Base-by-base conservation (phyloP, 1,140 invertebrate genomes). In the Aethina tumida region DNA sequence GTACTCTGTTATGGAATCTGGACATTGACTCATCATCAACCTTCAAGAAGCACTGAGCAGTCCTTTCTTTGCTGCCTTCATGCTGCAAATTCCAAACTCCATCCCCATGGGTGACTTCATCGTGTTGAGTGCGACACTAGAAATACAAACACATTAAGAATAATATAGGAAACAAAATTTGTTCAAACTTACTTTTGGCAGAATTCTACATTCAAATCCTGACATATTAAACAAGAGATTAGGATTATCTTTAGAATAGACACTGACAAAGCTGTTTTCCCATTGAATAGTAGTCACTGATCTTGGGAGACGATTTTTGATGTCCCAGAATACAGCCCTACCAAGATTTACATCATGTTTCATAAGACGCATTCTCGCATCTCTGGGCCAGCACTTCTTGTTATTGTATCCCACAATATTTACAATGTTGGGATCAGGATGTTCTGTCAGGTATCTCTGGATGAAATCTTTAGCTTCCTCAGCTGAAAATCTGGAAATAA, bases 361-460 rank as follows among this genome's bases (percentile, higher is more conserved):
- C 97, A 99, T 99, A 2, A 99, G 68, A 24, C 97, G 68, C 97
- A 99, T 99, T 16, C 97, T 71, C 0, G 96, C 92, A 64, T 99
- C 97, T 28, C 97, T 68, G 0, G 96, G 97, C 97, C 96, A 99
- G 60, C 97, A 99, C 60, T 99, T 99, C 65, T 99, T 99, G 62
- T 99, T 99, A 62, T 99, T 99, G 60, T 99, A 99, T 4, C 96
- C 97, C 7, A 99, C 97, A 58, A 99, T 99, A 58, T 99, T 99
- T 58, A 99, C 97, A 63, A 99, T 99, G 62, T 99, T 99, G 0
- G 97, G 97, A 75, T 99, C 97, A 0, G 97, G 97, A 74, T 99
- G 96, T 61, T 99, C 96, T 0, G 96, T 99, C 12, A 99, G 67
- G 60, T 99, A 99, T 9, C 96, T 67, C 60, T 99, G 97, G 56